Percentiles rank a stretch among this genome's conserved stretches.
Conservation (phyloP, 2,888 invertebrate genomes). For the Galerucella calmariensis region DNA sequence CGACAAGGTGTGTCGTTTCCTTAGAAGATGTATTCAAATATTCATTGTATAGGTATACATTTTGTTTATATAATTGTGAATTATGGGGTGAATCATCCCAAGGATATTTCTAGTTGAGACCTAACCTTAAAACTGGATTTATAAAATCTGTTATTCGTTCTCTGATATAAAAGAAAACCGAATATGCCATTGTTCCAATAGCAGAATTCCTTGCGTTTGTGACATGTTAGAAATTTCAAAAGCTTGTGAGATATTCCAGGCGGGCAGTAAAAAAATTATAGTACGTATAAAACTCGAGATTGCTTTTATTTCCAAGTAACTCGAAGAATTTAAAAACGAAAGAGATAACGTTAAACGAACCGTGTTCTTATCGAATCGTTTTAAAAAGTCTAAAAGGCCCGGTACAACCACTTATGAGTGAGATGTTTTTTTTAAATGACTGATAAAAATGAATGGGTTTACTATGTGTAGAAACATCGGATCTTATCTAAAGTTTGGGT, state of each 20-base stretch:
- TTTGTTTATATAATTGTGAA: not conserved
- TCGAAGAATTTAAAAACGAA: conserved; percentile 26
- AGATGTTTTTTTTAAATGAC: conserved; percentile 26
- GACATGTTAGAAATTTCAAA: conserved; percentile 20
- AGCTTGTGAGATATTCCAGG: conserved; percentile 19
- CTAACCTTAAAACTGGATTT: not conserved
- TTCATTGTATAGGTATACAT: conserved; percentile 3
- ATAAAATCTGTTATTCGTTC: no score
- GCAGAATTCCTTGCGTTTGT: not conserved
- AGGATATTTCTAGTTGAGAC: not conserved
- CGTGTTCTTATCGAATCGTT: conserved; percentile 29
- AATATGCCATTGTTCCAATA: conserved; percentile 4
- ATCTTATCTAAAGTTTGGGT: not conserved
- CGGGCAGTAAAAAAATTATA: conserved; percentile 23
- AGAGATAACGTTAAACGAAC: conserved; percentile 23
- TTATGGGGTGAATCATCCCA: conserved; percentile 11
- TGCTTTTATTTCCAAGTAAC: conserved; percentile 27
- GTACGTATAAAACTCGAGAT: conserved; percentile 23
- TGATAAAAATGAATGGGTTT: conserved; percentile 8
- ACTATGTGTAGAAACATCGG: not conserved
- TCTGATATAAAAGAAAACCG: not conserved
- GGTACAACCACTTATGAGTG: conserved; percentile 28
- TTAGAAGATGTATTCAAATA: conserved; percentile 8
- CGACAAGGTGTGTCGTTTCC: conserved; percentile 14
- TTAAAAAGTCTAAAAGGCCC: conserved; percentile 26